A percentile compares a stretch with the other conserved stretches of the same genome.
Conservation (phyloP, 2,113 vertebrate genomes). For the Hyaena hyaena region DNA sequence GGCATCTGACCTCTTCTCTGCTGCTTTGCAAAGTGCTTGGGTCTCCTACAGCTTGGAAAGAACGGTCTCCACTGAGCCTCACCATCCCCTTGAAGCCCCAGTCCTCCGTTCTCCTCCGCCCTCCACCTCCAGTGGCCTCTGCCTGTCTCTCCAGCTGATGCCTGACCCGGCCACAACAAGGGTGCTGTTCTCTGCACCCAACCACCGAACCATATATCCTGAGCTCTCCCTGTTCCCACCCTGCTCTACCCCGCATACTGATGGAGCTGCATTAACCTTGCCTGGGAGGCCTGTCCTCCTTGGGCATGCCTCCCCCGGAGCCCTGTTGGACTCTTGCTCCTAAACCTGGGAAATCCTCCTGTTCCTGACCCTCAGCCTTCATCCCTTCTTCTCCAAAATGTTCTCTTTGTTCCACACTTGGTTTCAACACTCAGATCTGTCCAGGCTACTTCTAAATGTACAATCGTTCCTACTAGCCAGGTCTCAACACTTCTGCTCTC, state of each 20-base stretch:
- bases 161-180: rapidly evolving
- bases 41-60: not conserved
- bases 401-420: not conserved
- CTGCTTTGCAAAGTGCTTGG: not conserved
- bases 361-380: not conserved
- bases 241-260: not conserved
- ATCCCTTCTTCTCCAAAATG: not conserved
- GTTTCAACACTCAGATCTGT: not conserved
- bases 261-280: rapidly evolving
- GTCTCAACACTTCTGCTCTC: not conserved
- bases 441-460: not conserved
- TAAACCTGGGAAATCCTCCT: not conserved
- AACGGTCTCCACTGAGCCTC: not conserved
- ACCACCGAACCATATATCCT: rapidly evolving
- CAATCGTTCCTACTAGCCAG: not conserved
- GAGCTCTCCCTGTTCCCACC: not conserved
- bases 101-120: not conserved
- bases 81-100: not conserved
- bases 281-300: not conserved
- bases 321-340: not conserved
- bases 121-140: not conserved
- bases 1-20: not conserved
- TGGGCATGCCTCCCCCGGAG: not conserved
- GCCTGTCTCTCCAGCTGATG: not conserved
- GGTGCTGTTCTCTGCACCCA: not conserved